Conservation (phyloP, 2,797 vertebrate species). For the Chanos chanos region DNA sequence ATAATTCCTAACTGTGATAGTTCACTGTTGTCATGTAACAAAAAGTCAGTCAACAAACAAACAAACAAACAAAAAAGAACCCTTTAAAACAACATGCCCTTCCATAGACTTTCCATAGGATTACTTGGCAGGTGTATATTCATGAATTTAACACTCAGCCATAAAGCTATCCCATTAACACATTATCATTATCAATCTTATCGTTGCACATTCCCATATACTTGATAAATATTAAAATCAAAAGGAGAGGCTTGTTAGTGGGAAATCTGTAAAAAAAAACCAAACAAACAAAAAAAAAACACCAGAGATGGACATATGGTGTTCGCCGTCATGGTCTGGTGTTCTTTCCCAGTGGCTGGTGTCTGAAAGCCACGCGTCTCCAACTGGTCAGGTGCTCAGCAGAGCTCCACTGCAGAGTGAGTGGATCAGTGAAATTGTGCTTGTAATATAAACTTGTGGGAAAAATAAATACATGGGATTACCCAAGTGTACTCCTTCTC, state of each 20-base stretch:
- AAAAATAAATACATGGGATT: constrained; percentile 41
- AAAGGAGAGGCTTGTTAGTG: constrained; percentile 13
- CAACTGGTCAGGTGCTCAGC: constrained; percentile 5
- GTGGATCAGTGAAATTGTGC: neutral
- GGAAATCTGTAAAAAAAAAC: too few species aligned
- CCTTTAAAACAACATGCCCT: too few species aligned
- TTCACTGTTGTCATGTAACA: too few species aligned
- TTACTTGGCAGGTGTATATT: neutral
- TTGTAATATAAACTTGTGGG: constrained; percentile 21
- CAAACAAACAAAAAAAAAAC: constrained; percentile 8
- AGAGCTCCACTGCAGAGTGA: constrained; percentile 5
- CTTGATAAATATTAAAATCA: constrained; percentile 15
- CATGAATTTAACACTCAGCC: constrained; percentile 1
- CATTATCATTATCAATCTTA: constrained; percentile 4
- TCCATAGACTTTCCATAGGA: neutral
- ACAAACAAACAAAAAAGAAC: too few species aligned
- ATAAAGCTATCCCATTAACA: constrained; percentile 5
- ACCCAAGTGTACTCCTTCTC: constrained; percentile 28
- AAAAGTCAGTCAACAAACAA: too few species aligned
- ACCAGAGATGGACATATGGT: constrained; percentile 1
- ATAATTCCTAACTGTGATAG: too few species aligned
- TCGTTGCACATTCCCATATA: constrained; percentile 22
- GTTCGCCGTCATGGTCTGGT: constrained; percentile 2
- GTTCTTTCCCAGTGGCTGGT: constrained; percentile 9
- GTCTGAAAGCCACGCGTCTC: constrained; percentile 1